These are phyloP conservation scores for Synergus itoensis DNA, from an alignment of 2,888 invertebrate genomes.

Conservation along the genomic window DNA sequence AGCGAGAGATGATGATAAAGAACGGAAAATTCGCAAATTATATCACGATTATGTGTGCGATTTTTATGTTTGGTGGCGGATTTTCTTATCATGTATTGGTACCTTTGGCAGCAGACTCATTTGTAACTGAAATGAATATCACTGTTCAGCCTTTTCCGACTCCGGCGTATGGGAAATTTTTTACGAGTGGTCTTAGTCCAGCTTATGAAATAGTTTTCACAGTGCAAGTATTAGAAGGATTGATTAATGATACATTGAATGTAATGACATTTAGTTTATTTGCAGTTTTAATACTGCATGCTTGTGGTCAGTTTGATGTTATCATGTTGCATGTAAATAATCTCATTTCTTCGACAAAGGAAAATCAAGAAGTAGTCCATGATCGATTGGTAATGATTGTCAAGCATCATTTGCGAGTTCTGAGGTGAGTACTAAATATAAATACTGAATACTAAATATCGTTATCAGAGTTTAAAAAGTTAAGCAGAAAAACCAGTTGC, in stretches of 20 bases:
- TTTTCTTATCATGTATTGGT: constrained; percentile 43
- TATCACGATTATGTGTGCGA: constrained; percentile 45
- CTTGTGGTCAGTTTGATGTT: constrained; percentile 44
- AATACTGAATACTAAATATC: no score
- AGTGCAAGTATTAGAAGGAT: constrained; percentile 43
- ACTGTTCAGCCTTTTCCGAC: constrained; percentile 45
- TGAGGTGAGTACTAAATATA: constrained; percentile 43
- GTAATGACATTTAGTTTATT: constrained; percentile 49
- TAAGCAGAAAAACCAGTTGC: no score
- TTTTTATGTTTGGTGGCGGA: constrained; percentile 50
- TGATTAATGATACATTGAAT: constrained; percentile 48
- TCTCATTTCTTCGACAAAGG: constrained; percentile 32
- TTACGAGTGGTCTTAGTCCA: constrained; percentile 42
- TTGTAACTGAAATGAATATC: constrained; percentile 19
- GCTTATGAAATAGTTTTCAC: constrained; percentile 46
- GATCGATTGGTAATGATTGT: constrained; percentile 39
- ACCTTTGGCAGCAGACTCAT: constrained; percentile 40
- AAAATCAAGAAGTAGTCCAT: constrained; percentile 16
- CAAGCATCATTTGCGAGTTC: constrained; percentile 40
- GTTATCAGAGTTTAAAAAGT: no score
- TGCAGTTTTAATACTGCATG: constrained; percentile 45
- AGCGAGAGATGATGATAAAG: constrained; percentile 43
- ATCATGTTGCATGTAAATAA: constrained; percentile 44
- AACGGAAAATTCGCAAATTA: constrained; percentile 43
- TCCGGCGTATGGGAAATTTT: constrained; percentile 44